phyloP scores from a whole-genome alignment of 2,797 vertebrate species.

The Crenuchus spilurus region DNA sequence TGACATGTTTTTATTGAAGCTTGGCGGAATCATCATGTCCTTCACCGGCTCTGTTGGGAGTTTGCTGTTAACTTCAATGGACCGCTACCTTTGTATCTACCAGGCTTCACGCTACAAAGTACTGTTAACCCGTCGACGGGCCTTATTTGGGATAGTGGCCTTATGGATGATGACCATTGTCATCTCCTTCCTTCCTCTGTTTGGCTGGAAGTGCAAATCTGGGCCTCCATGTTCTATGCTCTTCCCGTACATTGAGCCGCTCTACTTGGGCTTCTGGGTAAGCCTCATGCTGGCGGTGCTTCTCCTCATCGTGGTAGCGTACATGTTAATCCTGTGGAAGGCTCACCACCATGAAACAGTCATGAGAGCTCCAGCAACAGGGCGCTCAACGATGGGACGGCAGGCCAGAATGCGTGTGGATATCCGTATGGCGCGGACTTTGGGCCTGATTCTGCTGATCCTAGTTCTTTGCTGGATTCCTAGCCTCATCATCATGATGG shows the following conservation, averaged over 20 bases:
- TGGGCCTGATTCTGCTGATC: slow-evolving; percentile 85
- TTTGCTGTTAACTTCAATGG: slow-evolving; percentile 88
- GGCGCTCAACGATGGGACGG: slow-evolving; percentile 56
- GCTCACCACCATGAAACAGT: slow-evolving; percentile 83
- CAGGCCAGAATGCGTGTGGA: slow-evolving; percentile 85
- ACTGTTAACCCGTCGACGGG: slow-evolving; percentile 82
- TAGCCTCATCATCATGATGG: slow-evolving; percentile 81
- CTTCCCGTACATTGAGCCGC: slow-evolving; percentile 83
- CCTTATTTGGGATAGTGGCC: slow-evolving; percentile 73
- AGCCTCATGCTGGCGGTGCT: slow-evolving; percentile 78
- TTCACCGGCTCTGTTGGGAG: slow-evolving; percentile 92
- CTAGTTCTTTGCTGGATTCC: slow-evolving; percentile 89
- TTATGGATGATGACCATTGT: slow-evolving; percentile 81
- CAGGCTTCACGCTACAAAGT: slow-evolving; percentile 82
- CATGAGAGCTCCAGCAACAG: slow-evolving; percentile 72
- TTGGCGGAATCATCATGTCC: slow-evolving; percentile 87
- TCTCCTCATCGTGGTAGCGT: slow-evolving; percentile 81
- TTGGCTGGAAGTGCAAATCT: slow-evolving; percentile 90
- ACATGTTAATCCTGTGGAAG: slow-evolving; percentile 84
- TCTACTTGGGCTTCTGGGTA: slow-evolving; percentile 84
- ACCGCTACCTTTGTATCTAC: slow-evolving; percentile 91
- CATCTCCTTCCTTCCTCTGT: slow-evolving; percentile 84
- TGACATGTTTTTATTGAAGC: slow-evolving; percentile 84
- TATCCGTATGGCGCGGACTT: slow-evolving; percentile 86
- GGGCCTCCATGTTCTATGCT: slow-evolving; percentile 79